Conservation (phyloP, 1,140 invertebrate species). For the Lamellibrachia luymesi region DNA sequence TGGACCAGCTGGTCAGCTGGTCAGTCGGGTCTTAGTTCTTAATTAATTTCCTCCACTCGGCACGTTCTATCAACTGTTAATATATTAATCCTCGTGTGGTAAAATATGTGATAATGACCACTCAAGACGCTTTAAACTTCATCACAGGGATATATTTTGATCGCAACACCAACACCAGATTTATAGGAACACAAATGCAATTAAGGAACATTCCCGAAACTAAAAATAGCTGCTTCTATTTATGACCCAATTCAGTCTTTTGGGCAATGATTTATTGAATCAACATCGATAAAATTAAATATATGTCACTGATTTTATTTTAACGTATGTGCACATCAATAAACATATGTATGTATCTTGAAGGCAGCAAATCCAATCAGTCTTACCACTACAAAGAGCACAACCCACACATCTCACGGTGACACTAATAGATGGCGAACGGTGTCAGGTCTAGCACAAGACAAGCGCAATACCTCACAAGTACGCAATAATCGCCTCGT, state of each 20-base stretch:
- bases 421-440: neutral
- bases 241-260: too few relatives aligned
- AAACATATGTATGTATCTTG: neutral
- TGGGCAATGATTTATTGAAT: neutral
- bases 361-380: neutral
- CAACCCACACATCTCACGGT: neutral
- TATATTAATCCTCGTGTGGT: neutral
- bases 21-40: neutral
- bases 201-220: neutral
- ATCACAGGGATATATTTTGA: too few relatives aligned
- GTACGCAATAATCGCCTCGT: neutral
- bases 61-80: neutral
- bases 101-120: neutral
- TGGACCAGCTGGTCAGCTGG: neutral
- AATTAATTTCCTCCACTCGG: neutral
- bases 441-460: neutral
- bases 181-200: neutral
- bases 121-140: too few relatives aligned
- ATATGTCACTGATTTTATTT: neutral
- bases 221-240: too few relatives aligned
- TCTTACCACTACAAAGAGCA: neutral
- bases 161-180: too few relatives aligned
- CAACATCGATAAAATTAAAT: neutral
- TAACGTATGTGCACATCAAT: neutral
- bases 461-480: neutral